A percentile compares a stretch with the other conserved stretches of the same genome.
These are phyloP conservation scores for Pocillopora meandrina DNA, from an alignment of 92 coral and sea anemone genomes.

Conservation along the genomic window DNA sequence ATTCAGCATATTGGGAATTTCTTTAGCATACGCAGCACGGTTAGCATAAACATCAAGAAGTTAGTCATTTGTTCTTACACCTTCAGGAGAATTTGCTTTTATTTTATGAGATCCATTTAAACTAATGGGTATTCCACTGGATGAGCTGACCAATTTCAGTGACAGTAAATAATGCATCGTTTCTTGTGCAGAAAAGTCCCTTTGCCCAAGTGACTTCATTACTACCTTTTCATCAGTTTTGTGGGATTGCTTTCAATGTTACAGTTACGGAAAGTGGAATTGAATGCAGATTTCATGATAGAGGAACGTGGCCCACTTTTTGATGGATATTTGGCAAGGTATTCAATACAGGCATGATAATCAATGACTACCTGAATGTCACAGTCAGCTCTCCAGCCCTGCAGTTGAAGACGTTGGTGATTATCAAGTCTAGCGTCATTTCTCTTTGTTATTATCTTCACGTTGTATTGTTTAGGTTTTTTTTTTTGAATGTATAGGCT, in stretches of 20 bases:
- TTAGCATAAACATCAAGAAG: constrained; percentile 43
- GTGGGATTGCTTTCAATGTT: constrained; percentile 21
- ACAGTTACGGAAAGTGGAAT: constrained; percentile 11
- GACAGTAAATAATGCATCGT: constrained; percentile 41
- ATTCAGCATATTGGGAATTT: constrained; percentile 22
- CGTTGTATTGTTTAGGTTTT: constrained; percentile 40
- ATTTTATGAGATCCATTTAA: constrained; percentile 51
- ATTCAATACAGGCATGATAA: no score
- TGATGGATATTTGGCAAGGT: not conserved
- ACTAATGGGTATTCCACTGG: constrained; percentile 47
- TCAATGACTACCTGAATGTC: no score
- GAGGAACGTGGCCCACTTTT: constrained; percentile 39
- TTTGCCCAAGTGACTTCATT: constrained; percentile 32
- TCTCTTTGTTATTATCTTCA: constrained; percentile 55
- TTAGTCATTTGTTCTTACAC: constrained; percentile 41
- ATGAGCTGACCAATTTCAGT: constrained; percentile 49
- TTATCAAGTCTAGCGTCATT: constrained; percentile 49
- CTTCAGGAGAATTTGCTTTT: constrained; percentile 18
- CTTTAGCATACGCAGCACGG: constrained; percentile 10
- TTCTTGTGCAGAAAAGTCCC: constrained; percentile 45
- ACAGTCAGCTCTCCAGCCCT: no score
- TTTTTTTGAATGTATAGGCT: constrained; percentile 54
- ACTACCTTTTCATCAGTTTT: constrained; percentile 14
- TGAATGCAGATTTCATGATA: constrained; percentile 11
- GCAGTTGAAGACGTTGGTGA: constrained; percentile 20